Conservation (phyloP, 2,797 vertebrate genomes). For the Antrozous pallidus region DNA sequence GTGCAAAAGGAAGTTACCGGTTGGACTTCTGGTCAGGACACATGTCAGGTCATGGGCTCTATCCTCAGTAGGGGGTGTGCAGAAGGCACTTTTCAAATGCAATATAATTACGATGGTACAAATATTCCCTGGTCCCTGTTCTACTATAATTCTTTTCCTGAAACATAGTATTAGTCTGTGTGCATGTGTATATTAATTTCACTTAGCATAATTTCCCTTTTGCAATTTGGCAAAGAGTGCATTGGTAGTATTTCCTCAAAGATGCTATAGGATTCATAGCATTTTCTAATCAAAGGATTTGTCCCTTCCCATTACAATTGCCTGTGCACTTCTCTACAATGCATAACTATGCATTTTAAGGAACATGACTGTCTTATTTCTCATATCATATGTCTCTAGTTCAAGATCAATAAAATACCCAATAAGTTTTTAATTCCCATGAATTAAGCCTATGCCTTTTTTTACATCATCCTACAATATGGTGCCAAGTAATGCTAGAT, state of each 20-base stretch:
- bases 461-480: not conserved
- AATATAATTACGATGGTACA: not conserved
- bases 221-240: not conserved
- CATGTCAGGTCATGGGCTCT: too few species aligned
- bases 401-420: not conserved
- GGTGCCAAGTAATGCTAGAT: not conserved
- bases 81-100: not conserved
- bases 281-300: not conserved
- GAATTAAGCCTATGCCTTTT: not conserved
- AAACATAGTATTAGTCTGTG: not conserved
- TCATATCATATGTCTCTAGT: not conserved
- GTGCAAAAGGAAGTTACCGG: too few species aligned
- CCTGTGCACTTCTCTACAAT: not conserved
- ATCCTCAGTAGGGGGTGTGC: too few species aligned
- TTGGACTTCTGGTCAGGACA: too few species aligned
- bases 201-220: not conserved
- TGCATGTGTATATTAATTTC: not conserved
- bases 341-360: not conserved
- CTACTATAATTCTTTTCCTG: not conserved
- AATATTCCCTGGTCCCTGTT: not conserved
- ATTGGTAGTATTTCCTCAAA: not conserved
- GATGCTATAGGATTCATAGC: not conserved
- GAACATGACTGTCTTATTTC: not conserved
- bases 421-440: not conserved
- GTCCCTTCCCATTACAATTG: not conserved